These are phyloP conservation scores for Andrena minutula DNA, from an alignment of 2,888 invertebrate genomes.

Conservation along the genomic window DNA sequence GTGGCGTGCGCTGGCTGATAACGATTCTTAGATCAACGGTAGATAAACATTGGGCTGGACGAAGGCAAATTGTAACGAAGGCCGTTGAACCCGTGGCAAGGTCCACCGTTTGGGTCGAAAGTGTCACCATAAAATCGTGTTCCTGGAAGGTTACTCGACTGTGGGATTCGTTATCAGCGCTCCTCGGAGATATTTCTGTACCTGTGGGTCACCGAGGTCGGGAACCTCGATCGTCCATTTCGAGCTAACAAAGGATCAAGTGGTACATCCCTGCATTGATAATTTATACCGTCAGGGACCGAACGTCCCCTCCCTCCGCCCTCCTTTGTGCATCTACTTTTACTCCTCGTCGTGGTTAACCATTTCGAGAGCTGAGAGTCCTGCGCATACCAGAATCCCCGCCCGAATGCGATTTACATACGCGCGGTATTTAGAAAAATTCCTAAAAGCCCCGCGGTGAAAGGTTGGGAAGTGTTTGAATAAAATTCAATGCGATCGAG, in stretches of 20 bases:
- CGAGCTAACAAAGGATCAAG: constrained; percentile 25
- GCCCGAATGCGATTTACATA: background rate
- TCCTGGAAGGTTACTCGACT: constrained; percentile 37
- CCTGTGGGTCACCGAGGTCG: constrained; percentile 54
- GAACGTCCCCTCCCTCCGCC: constrained; percentile 4
- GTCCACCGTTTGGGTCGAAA: constrained; percentile 50
- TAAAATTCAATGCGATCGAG: background rate
- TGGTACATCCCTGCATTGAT: constrained; percentile 22
- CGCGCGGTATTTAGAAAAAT: too few species aligned
- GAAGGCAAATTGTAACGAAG: constrained; percentile 34
- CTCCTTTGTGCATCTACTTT: constrained; percentile 37
- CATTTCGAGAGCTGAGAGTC: background rate
- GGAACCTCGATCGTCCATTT: constrained; percentile 48
- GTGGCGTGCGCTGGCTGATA: background rate
- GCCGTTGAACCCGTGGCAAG: constrained; percentile 45
- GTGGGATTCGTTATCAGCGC: constrained; percentile 60
- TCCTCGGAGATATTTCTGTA: constrained; percentile 45
- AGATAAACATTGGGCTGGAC: constrained; percentile 28
- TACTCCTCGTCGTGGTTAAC: constrained; percentile 26
- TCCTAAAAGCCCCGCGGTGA: too few species aligned
- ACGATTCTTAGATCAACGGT: constrained; percentile 26
- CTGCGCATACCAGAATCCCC: background rate
- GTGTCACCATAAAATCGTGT: constrained; percentile 57
- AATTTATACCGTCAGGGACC: constrained; percentile 42
- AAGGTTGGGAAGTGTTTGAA: background rate